Evolutionary conservation across 2,113 vertebrate genomes (phyloP).

Genomic region (Hippolais icterina): DNA sequence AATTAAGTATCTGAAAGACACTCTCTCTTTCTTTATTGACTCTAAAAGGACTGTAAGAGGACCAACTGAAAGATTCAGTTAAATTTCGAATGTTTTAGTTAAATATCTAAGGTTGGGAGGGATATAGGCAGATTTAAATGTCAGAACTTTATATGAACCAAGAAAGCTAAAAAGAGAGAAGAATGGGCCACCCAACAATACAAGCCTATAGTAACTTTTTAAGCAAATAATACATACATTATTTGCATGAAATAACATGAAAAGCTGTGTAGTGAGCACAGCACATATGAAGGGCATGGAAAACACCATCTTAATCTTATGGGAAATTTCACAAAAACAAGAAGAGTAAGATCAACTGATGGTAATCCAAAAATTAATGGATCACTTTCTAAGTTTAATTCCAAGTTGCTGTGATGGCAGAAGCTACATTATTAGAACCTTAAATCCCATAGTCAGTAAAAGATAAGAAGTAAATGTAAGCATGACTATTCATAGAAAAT

Average conservation of each 20-base stretch:
- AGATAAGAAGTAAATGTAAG: not conserved
- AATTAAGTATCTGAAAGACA: not conserved
- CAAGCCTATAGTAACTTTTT: not conserved
- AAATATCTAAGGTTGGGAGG: not conserved
- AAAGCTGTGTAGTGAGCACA: not conserved
- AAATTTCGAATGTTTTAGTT: not conserved
- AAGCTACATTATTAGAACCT: not conserved
- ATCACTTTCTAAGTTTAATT: not conserved
- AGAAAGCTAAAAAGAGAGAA: not conserved
- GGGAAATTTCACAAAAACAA: not conserved
- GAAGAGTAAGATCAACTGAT: not conserved
- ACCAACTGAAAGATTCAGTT: not conserved
- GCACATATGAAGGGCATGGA: not conserved
- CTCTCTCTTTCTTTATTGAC: not conserved
- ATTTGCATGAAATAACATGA: not conserved
- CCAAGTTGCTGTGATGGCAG: not conserved
- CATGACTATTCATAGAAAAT: not conserved
- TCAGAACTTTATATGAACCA: not conserved
- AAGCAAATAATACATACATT: not conserved
- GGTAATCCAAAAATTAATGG: not conserved
- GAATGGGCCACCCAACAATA: not conserved
- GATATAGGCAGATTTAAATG: not conserved
- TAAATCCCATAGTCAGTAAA: not conserved
- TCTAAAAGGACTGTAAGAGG: not conserved
- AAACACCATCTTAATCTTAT: not conserved